Percentiles rank a stretch among this genome's conserved stretches.
phyloP scores from a whole-genome alignment of 2,113 vertebrate genomes.

The Philantomba maxwellii region DNA sequence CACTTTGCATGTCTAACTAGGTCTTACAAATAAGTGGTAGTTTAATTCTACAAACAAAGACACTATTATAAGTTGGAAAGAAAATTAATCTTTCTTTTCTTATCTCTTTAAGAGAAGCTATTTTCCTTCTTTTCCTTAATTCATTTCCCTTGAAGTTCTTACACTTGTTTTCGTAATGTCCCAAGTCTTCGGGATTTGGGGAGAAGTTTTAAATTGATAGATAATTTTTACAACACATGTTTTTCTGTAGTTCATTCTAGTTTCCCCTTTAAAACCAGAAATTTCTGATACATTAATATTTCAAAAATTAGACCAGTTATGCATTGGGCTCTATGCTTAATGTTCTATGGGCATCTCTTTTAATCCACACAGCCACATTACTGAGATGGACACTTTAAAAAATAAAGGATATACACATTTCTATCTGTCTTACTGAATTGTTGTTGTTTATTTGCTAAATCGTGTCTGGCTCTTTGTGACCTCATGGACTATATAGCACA shows the following conservation, averaged over 20 bases:
- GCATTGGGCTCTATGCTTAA: not conserved
- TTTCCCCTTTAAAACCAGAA: not conserved
- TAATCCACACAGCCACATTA: not conserved
- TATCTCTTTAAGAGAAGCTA: not conserved
- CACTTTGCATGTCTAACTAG: not conserved
- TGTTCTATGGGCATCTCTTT: not conserved
- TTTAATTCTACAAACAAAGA: constrained; percentile 49
- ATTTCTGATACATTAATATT: not conserved
- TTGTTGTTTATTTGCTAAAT: not conserved
- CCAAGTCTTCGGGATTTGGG: not conserved
- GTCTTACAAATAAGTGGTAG: constrained; percentile 3
- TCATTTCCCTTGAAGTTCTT: constrained; percentile 22
- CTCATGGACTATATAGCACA: not conserved
- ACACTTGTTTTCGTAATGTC: not conserved
- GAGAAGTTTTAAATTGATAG: not conserved
- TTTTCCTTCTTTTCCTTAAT: not conserved
- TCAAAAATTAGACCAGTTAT: not conserved
- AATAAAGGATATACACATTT: not conserved
- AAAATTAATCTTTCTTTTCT: constrained; percentile 36
- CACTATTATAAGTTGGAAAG: constrained; percentile 1
- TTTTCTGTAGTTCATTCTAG: not conserved
- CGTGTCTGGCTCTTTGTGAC: not conserved
- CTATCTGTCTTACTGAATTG: not conserved
- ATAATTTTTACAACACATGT: not conserved
- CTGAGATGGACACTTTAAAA: not conserved